Percentiles rank a stretch among this genome's conserved stretches.
phyloP scores from a whole-genome alignment of 2,888 invertebrate genomes.

The Drosophila kambysellisi region DNA sequence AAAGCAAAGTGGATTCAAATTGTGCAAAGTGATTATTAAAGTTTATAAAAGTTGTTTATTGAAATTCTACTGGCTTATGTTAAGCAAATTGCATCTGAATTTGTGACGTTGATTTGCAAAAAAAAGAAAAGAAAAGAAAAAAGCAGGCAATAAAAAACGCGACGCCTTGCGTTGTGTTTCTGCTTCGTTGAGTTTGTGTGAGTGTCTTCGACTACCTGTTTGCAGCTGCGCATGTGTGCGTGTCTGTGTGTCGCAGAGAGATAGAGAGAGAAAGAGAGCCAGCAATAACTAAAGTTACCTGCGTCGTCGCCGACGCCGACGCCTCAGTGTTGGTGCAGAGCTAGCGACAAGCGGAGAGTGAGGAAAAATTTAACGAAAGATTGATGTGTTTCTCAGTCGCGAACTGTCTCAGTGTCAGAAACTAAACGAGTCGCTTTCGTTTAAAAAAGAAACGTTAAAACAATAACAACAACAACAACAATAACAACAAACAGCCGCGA shows the following conservation, averaged over 20 bases:
- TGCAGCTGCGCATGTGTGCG: conserved; percentile 54
- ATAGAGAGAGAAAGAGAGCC: conserved; percentile 6
- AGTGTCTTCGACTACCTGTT: conserved; percentile 68
- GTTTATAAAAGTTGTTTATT: background rate
- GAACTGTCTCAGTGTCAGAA: conserved; percentile 47
- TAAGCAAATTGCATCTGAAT: conserved; percentile 12
- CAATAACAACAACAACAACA: conserved; percentile 40
- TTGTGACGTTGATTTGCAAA: conserved; percentile 14
- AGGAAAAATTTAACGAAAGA: conserved; percentile 46
- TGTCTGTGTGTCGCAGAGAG: conserved; percentile 30
- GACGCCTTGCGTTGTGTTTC: conserved; percentile 60
- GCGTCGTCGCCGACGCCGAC: conserved; percentile 39
- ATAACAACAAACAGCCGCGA: conserved; percentile 44
- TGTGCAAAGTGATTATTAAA: conserved; percentile 24
- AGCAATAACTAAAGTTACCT: conserved; percentile 38
- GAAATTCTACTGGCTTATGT: background rate
- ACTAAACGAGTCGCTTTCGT: conserved; percentile 74
- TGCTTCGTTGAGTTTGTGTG: conserved; percentile 62
- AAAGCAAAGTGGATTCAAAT: conserved; percentile 30
- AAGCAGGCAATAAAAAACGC: conserved; percentile 58
- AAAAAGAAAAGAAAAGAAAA: conserved; percentile 36
- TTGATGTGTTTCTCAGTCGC: conserved; percentile 13
- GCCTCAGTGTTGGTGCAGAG: conserved; percentile 31
- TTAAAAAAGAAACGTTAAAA: conserved; percentile 56
- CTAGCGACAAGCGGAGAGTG: conserved; percentile 19